Conservation (phyloP, 2,113 vertebrate genomes). For the Damaliscus lunatus region DNA sequence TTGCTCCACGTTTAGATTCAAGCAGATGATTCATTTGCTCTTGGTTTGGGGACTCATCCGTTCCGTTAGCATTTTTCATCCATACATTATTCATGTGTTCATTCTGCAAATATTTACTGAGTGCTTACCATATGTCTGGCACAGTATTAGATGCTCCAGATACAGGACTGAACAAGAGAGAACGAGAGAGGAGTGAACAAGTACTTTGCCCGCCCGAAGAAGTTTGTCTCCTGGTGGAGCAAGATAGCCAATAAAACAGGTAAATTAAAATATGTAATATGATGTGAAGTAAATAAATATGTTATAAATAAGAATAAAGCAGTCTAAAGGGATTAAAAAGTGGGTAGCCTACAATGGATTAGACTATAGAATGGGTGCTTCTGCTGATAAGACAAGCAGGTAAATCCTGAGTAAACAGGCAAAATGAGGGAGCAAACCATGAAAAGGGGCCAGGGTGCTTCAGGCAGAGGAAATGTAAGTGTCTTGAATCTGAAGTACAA, state of each 20-base stretch:
- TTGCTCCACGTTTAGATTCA: constrained; percentile 4
- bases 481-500: not conserved
- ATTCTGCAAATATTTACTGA: constrained; percentile 60
- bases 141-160: constrained; percentile 25
- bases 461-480: not conserved
- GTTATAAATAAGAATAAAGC: not conserved
- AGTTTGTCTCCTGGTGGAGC: not conserved
- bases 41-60: constrained; percentile 40
- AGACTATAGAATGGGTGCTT: not conserved
- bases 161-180: not conserved
- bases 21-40: constrained; percentile 47
- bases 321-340: not conserved
- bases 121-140: constrained; percentile 52
- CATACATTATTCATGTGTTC: constrained; percentile 58
- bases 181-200: not conserved
- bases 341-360: not conserved
- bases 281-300: not conserved
- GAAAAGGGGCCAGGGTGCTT: not conserved
- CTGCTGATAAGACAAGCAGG: not conserved
- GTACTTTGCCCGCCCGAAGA: not conserved
- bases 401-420: not conserved
- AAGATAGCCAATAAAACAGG: not conserved
- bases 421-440: not conserved
- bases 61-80: constrained; percentile 37
- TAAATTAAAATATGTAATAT: not conserved